Conservation (phyloP, 2,888 invertebrate species). For the Drosophila falleni region DNA sequence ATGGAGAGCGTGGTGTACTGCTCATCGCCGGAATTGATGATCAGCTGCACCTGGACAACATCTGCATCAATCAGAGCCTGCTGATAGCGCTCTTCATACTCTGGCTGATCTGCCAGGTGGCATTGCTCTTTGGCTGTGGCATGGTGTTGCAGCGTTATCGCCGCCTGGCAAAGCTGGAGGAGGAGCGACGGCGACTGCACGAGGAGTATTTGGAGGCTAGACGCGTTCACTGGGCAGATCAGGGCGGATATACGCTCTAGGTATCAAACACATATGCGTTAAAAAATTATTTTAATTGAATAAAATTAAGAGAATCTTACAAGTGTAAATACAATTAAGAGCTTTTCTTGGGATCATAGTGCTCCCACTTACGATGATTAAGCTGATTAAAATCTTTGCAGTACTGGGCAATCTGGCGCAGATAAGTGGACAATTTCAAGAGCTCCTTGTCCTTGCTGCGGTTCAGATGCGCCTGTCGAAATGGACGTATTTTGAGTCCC, state of each 20-base stretch:
- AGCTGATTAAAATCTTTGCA: constrained; percentile 93
- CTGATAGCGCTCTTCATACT: constrained; percentile 88
- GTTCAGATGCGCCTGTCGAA: constrained; percentile 95
- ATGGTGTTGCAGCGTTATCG: constrained; percentile 87
- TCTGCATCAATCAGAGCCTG: constrained; percentile 88
- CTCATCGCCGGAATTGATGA: constrained; percentile 87
- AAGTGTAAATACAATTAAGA: constrained; percentile 44
- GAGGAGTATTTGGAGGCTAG: constrained; percentile 90
- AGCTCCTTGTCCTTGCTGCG: constrained; percentile 94
- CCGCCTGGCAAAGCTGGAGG: constrained; percentile 86
- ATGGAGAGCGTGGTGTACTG: constrained; percentile 87
- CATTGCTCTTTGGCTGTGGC: constrained; percentile 87
- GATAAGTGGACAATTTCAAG: constrained; percentile 91
- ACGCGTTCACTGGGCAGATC: constrained; percentile 90
- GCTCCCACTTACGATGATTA: constrained; percentile 97
- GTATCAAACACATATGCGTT: constrained; percentile 36
- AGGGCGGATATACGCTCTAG: constrained; percentile 83
- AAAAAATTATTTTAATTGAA: constrained; percentile 67
- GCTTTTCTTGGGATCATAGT: constrained; percentile 86
- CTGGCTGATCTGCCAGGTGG: constrained; percentile 87
- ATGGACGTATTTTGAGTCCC: constrained; percentile 95
- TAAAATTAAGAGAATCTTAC: constrained; percentile 67
- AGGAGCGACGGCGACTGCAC: constrained; percentile 86
- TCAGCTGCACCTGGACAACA: constrained; percentile 78
- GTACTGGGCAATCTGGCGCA: constrained; percentile 92